A percentile compares a stretch with the other conserved stretches of the same genome.
phyloP scores from a whole-genome alignment of 2,888 invertebrate species.

The Heliconius charithonia region DNA sequence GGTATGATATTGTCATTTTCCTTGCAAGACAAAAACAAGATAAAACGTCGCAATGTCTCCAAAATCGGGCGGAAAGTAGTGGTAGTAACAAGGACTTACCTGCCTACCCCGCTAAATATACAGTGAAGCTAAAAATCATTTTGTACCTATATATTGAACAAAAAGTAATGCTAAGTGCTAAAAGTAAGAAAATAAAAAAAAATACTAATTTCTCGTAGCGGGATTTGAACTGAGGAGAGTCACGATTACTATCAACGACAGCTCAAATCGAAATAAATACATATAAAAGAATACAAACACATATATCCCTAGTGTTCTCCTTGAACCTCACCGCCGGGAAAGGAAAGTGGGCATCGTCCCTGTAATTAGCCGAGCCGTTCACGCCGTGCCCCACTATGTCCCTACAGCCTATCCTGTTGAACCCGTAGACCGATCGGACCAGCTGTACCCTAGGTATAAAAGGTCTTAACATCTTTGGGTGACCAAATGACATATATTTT shows the following conservation, averaged over 20 bases:
- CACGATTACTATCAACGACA: background rate
- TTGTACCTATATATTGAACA: no score
- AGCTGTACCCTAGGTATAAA: conserved; percentile 36
- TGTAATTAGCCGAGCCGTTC: conserved; percentile 84
- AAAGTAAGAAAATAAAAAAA: no score
- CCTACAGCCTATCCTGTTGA: conserved; percentile 82
- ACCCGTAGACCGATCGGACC: conserved; percentile 57
- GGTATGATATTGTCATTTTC: no score
- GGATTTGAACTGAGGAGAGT: no score
- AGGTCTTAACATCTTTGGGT: background rate
- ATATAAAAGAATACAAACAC: conserved; percentile 63
- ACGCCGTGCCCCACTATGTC: conserved; percentile 87
- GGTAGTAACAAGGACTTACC: no score
- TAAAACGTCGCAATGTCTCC: no score
- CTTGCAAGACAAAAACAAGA: no score
- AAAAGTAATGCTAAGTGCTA: no score
- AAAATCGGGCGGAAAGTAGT: no score
- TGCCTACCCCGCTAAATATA: no score
- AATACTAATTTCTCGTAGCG: no score
- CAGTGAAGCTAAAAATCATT: no score
- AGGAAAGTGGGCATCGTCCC: conserved; percentile 84
- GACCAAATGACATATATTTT: background rate
- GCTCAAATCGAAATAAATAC: background rate
- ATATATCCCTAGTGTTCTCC: conserved; percentile 84
- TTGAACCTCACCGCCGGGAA: conserved; percentile 86